Evolutionary conservation across 2,888 invertebrate genomes (phyloP).

Genomic region (Sinotaia quadrata): DNA sequence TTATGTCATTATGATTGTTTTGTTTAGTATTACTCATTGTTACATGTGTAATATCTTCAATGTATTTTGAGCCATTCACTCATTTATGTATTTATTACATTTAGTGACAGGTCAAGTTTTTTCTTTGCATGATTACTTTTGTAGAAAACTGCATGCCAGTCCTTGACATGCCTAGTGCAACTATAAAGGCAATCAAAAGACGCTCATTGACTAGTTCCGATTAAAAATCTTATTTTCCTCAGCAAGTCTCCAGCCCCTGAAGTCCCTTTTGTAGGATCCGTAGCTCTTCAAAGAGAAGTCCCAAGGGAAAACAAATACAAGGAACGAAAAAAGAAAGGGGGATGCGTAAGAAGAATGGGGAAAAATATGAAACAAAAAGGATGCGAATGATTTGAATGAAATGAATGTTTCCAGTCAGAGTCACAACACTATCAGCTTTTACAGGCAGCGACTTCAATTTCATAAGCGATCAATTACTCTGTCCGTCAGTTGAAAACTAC

Average conservation of each 20-base stretch:
- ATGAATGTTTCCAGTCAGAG: slow-evolving; percentile 23
- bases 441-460: slow-evolving; percentile 18
- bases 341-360: background rate
- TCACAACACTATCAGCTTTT: slow-evolving; percentile 16
- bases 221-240: background rate
- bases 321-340: background rate
- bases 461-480: slow-evolving; percentile 26
- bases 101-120: too few relatives aligned
- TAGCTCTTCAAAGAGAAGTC: too few relatives aligned
- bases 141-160: too few relatives aligned
- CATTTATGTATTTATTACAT: too few relatives aligned
- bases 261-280: too few relatives aligned
- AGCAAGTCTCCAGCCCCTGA: background rate
- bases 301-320: background rate
- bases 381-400: background rate
- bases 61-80: too few relatives aligned
- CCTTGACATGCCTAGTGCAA: too few relatives aligned
- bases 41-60: too few relatives aligned
- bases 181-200: background rate
- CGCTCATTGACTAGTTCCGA: background rate
- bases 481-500: too few relatives aligned
- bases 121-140: too few relatives aligned
- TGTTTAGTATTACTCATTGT: too few relatives aligned
- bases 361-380: background rate
- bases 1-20: too few relatives aligned